These are phyloP conservation scores for Sycobia sp. DNA, from an alignment of 1,140 invertebrate species.

Conservation along the genomic window DNA sequence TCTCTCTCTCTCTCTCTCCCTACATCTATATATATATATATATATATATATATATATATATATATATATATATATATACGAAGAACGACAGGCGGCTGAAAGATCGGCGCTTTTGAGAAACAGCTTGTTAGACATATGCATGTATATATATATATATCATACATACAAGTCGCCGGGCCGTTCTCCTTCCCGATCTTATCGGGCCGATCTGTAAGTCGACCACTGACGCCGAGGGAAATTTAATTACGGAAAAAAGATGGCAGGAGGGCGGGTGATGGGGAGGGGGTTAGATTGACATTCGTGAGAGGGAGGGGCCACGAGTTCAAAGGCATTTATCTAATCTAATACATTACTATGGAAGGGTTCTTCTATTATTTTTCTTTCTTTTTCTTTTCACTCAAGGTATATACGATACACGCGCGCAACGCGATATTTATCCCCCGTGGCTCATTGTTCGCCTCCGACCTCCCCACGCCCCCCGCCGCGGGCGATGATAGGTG, in stretches of 20 bases:
- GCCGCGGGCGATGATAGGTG: too few relatives aligned
- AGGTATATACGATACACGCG: background rate
- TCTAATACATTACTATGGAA: slow-evolving; percentile 5
- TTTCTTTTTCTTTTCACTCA: too few relatives aligned
- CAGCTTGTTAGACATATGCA: too few relatives aligned
- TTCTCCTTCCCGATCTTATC: slow-evolving; percentile 38
- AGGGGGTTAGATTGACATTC: too few relatives aligned
- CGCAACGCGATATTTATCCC: slow-evolving; percentile 13
- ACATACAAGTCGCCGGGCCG: too few relatives aligned
- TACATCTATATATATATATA: too few relatives aligned
- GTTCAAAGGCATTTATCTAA: slow-evolving; percentile 24
- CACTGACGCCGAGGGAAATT: slow-evolving; percentile 43
- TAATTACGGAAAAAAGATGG: slow-evolving; percentile 38
- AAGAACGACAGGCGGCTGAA: slow-evolving; percentile 6
- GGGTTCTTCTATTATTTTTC: slow-evolving; percentile 35
- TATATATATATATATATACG: too few relatives aligned
- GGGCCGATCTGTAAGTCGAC: slow-evolving; percentile 40
- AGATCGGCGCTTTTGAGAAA: too few relatives aligned
- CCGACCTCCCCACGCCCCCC: background rate
- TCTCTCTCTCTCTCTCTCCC: background rate
- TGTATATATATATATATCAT: too few relatives aligned
- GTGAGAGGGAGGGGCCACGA: background rate
- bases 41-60: too few relatives aligned
- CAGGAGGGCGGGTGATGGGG: too few relatives aligned
- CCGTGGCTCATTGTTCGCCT: background rate